phyloP scores from a whole-genome alignment of 2,113 vertebrate species.

The Bambusicola thoracicus region DNA sequence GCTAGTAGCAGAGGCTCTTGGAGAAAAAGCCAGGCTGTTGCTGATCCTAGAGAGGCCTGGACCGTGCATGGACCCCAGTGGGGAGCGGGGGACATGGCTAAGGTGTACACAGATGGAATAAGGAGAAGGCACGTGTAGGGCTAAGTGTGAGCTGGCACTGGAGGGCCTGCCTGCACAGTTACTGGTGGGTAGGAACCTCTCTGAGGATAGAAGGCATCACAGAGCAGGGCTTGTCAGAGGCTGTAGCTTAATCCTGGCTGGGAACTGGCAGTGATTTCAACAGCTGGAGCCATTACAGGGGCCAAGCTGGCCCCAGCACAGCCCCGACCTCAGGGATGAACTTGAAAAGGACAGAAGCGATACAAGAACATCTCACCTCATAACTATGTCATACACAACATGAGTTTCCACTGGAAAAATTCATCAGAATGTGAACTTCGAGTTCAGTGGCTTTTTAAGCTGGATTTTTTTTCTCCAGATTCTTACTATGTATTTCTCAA shows the following conservation, averaged over 20 bases:
- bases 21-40: neutral
- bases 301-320: neutral
- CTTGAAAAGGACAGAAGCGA: neutral
- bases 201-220: neutral
- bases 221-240: neutral
- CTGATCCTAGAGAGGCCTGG: neutral
- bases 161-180: neutral
- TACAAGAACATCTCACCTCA: conserved; percentile 39
- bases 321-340: neutral
- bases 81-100: neutral
- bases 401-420: conserved; percentile 35
- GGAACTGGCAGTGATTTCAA: conserved; percentile 17
- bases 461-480: neutral
- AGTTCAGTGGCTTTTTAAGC: conserved; percentile 24
- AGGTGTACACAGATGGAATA: neutral
- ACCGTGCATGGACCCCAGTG: fast-evolving
- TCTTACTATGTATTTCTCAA: neutral
- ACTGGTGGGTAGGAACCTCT: neutral
- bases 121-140: neutral
- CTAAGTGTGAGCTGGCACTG: neutral
- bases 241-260: neutral
- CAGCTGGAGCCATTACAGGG: neutral
- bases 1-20: neutral
- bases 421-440: conserved; percentile 38
- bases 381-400: conserved; percentile 12